phyloP scores from a whole-genome alignment of 1,140 invertebrate genomes.

The Drosophila parvula region DNA sequence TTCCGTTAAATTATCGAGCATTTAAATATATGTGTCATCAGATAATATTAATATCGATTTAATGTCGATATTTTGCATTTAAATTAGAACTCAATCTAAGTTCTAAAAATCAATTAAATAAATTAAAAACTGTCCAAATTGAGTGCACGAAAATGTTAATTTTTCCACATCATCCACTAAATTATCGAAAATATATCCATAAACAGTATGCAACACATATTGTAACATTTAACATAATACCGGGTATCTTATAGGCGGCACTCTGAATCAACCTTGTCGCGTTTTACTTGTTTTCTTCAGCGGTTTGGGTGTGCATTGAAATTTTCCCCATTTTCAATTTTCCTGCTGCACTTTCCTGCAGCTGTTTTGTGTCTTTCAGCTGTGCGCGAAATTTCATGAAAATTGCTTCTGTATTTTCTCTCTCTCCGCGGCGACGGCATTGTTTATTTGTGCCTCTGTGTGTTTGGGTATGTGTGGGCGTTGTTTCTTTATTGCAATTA shows the following conservation, averaged over 20 bases:
- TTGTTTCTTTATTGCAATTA: slow-evolving; percentile 76
- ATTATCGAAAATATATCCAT: not conserved
- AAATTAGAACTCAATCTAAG: not conserved
- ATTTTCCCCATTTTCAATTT: slow-evolving; percentile 53
- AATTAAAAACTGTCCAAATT: no score
- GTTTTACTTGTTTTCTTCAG: not conserved
- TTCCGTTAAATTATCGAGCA: no score
- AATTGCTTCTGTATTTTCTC: slow-evolving; percentile 58
- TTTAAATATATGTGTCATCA: no score
- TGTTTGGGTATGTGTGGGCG: slow-evolving; percentile 47
- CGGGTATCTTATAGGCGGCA: not conserved
- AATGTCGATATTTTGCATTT: not conserved
- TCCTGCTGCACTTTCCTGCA: slow-evolving; percentile 60
- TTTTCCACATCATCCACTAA: not conserved
- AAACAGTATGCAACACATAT: not conserved
- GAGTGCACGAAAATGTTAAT: not conserved
- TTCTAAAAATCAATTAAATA: no score
- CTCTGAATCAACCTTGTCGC: not conserved
- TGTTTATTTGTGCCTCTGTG: slow-evolving; percentile 35
- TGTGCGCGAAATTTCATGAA: slow-evolving; percentile 72
- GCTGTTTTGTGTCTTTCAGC: slow-evolving; percentile 75
- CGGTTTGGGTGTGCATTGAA: slow-evolving; percentile 10
- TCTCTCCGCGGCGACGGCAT: slow-evolving; percentile 9
- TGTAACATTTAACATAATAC: not conserved
- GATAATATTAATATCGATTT: not conserved